Percentiles rank a stretch among this genome's conserved stretches.
Evolutionary conservation across 2,888 invertebrate species (phyloP).

Genomic region (Crematogaster levior): DNA sequence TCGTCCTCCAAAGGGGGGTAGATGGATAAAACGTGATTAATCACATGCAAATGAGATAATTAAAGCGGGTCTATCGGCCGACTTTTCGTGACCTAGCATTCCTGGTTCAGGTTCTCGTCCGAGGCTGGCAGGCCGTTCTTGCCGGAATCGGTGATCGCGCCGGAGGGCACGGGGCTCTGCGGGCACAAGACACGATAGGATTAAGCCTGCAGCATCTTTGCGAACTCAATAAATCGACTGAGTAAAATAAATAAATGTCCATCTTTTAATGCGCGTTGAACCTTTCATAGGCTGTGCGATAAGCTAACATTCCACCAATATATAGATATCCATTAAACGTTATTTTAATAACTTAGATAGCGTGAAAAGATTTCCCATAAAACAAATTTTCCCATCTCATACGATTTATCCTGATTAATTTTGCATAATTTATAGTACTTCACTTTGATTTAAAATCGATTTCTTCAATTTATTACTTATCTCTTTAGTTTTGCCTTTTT

Average conservation of each 20-base stretch:
- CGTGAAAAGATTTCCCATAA: neutral
- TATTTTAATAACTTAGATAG: constrained; percentile 1
- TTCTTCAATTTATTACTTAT: neutral
- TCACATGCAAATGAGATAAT: constrained; percentile 68
- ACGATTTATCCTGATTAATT: neutral
- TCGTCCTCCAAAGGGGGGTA: constrained; percentile 45
- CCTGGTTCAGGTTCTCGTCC: constrained; percentile 84
- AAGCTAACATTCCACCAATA: neutral
- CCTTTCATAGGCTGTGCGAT: neutral
- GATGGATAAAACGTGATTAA: constrained; percentile 65
- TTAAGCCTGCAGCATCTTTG: constrained; percentile 54
- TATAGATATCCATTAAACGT: neutral
- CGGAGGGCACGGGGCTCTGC: constrained; percentile 84
- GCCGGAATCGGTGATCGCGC: constrained; percentile 77
- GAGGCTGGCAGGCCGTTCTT: constrained; percentile 83
- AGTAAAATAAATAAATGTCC: constrained; percentile 14
- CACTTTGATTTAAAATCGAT: neutral
- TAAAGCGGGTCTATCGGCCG: constrained; percentile 67
- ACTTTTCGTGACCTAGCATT: constrained; percentile 78
- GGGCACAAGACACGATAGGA: constrained; percentile 73
- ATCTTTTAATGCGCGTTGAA: constrained; percentile 28
- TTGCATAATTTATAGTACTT: neutral
- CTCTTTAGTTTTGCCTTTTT: neutral
- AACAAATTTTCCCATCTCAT: neutral
- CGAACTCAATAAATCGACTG: constrained; percentile 28